These are phyloP conservation scores for Cherax quadricarinatus DNA, from an alignment of 1,140 invertebrate genomes.

Conservation along the genomic window DNA sequence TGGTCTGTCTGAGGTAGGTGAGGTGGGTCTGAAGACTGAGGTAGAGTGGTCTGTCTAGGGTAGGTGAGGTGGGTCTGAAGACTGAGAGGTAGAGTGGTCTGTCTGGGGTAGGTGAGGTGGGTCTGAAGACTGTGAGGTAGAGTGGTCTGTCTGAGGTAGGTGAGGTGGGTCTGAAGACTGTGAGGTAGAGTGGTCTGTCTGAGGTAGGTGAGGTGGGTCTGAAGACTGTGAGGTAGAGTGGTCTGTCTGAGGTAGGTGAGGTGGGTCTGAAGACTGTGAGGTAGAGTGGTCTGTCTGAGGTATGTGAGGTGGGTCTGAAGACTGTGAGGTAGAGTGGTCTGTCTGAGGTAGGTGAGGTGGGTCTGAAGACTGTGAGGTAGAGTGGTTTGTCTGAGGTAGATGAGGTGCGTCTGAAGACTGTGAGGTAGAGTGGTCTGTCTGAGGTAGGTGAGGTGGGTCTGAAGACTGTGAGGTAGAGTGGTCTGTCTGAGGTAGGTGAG, in stretches of 20 bases:
- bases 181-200: neutral
- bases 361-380: no score
- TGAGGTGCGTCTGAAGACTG: no score
- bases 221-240: no score
- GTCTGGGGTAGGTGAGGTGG: neutral
- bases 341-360: neutral
- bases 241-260: neutral
- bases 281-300: neutral
- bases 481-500: neutral
- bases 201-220: neutral
- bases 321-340: neutral
- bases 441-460: neutral
- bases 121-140: no score
- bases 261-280: no score
- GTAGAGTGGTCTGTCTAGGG: neutral
- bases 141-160: neutral
- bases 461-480: no score
- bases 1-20: neutral
- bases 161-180: no score
- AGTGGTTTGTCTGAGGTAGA: neutral
- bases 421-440: neutral
- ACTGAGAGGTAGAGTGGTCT: neutral
- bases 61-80: neutral
- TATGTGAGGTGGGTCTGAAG: neutral
- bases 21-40: no score